These are phyloP conservation scores for Archegozetes longisetosus DNA, from an alignment of 1,140 invertebrate species.

Conservation along the genomic window DNA sequence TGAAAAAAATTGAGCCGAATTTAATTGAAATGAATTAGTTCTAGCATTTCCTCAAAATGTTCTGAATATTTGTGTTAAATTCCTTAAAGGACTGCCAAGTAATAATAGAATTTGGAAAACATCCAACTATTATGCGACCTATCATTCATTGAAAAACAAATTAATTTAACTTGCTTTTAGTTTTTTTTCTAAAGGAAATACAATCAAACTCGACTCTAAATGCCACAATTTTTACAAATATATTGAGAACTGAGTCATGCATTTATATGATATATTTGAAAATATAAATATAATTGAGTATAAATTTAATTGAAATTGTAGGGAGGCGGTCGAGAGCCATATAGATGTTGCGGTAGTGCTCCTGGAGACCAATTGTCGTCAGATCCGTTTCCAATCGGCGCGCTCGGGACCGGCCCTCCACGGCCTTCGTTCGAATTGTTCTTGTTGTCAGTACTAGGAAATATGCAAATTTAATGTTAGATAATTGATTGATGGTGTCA, in stretches of 20 bases:
- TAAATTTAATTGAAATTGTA: conserved; percentile 14
- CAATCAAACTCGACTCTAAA: too few relatives aligned
- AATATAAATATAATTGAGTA: too few relatives aligned
- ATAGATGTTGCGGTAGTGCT: conserved; percentile 14
- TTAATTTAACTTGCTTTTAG: too few relatives aligned
- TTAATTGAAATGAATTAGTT: neutral
- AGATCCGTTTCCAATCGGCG: neutral
- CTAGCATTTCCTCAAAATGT: neutral
- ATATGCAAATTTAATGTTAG: neutral
- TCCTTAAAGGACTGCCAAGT: neutral
- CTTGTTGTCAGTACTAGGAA: neutral
- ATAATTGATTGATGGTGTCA: neutral
- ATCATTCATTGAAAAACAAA: too few relatives aligned
- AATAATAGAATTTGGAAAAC: neutral
- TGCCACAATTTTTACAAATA: too few relatives aligned
- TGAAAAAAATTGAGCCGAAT: neutral
- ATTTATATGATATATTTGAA: too few relatives aligned
- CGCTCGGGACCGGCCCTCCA: neutral
- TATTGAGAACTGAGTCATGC: too few relatives aligned
- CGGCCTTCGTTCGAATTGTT: neutral
- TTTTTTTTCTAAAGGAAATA: too few relatives aligned
- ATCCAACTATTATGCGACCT: neutral
- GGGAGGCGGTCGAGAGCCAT: conserved; percentile 9
- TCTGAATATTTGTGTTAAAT: neutral
- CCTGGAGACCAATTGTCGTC: conserved; percentile 16